Evolutionary conservation across 2,797 vertebrate genomes (phyloP).

Genomic region (Hylomyscus alleni): DNA sequence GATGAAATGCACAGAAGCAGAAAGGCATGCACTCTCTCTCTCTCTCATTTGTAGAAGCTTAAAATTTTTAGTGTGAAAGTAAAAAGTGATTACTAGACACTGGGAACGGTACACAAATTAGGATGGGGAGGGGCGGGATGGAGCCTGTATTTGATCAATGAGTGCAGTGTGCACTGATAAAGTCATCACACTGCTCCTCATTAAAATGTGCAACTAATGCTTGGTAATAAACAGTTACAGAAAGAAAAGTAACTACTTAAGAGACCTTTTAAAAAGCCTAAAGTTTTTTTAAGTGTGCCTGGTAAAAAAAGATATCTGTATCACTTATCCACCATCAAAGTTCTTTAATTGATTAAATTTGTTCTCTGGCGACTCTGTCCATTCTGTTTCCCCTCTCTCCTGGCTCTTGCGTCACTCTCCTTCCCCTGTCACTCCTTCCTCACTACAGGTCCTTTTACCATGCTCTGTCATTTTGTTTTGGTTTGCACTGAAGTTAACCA

Average conservation of each 20-base stretch:
- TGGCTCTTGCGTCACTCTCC: no score
- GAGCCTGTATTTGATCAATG: neutral
- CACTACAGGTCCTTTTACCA: no score
- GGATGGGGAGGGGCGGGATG: fast-evolving
- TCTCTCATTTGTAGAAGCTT: neutral
- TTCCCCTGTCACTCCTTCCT: neutral
- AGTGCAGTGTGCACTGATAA: no score
- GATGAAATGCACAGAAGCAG: neutral
- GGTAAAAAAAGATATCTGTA: neutral
- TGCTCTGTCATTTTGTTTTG: neutral
- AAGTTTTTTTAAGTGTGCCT: neutral
- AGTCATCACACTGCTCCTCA: neutral
- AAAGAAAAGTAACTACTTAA: neutral
- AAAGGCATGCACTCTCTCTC: neutral
- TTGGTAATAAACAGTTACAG: neutral
- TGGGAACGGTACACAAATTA: neutral
- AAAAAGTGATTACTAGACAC: neutral
- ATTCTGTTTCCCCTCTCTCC: neutral
- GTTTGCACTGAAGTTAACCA: no score
- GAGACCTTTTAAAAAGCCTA: neutral
- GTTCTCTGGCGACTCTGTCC: neutral
- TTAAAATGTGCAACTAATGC: neutral
- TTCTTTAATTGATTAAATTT: neutral
- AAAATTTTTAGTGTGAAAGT: neutral
- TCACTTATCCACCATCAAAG: neutral